Evolutionary conservation across 2,797 vertebrate species (phyloP).

Genomic region (Poecilia picta): DNA sequence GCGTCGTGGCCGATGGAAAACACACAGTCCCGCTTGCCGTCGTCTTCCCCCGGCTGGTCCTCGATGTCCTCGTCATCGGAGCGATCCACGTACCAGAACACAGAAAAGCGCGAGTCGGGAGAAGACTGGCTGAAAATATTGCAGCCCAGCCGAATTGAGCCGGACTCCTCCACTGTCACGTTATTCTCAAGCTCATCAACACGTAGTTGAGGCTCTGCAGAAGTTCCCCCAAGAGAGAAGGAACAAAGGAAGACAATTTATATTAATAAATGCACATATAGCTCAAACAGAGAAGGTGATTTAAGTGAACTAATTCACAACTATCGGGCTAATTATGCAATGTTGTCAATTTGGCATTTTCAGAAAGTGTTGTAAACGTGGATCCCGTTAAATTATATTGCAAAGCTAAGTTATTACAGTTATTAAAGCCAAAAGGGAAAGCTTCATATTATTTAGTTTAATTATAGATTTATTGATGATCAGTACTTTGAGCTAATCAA

Average conservation of each 20-base stretch:
- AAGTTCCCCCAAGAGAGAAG: not conserved
- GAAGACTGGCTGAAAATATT: constrained; percentile 90
- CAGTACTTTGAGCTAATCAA: not conserved
- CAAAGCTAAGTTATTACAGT: not conserved
- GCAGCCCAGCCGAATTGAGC: constrained; percentile 89
- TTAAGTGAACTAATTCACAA: not conserved
- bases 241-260: not conserved
- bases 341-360: not conserved
- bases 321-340: not conserved
- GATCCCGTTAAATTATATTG: not conserved
- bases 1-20: constrained; percentile 90
- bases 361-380: not conserved
- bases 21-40: constrained; percentile 71
- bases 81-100: constrained; percentile 90
- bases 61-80: constrained; percentile 57
- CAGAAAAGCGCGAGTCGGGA: constrained; percentile 90
- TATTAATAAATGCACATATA: not conserved
- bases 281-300: not conserved
- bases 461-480: not conserved
- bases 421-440: not conserved
- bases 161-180: constrained; percentile 86
- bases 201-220: constrained; percentile 87
- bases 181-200: constrained; percentile 90
- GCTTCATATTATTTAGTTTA: not conserved
- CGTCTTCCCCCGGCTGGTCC: constrained; percentile 62